Evolutionary conservation across 2,888 invertebrate species (phyloP), one percentile per base, ranked within the genome.

Genomic region (Drosophila acutilabella): DNA sequence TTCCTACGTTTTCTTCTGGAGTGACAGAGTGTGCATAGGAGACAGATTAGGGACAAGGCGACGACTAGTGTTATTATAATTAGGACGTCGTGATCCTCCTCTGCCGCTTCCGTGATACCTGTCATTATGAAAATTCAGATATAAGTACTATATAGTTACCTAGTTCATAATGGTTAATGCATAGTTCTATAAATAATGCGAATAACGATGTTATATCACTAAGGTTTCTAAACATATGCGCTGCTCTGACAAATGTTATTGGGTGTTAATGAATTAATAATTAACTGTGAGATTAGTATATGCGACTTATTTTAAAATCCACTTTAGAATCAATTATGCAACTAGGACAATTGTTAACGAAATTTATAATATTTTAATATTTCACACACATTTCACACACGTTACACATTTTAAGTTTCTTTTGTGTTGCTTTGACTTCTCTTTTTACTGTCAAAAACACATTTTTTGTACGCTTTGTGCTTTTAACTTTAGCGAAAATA

Each of bases 11-110:
- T 93, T 93, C 92, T 92, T 93, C 91, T 92, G 92, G 92, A 92
- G 92, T 92, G 93, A 92, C 91, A 93, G 81, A 93, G 92, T 92
- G 91, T 93, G 93, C 93, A 93, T 92, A 93, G 93, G 93, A 93
- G 93, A 93, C 92, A 93, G 89, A 92, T 93, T 93, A 93, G 93
- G 93, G 91, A 92, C 92, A 90, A 93, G 91, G 88, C 92, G 92
- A 91, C 92, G 93, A 91, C 90, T 89, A 92, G 91, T 90, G 91
- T 91, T 91, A 91, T 91, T 90, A 92, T 92, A 89, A 93, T 93
- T 89, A 93, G 91, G 90, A 92, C 92, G 91, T 91, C 93, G 92
- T 92, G 92, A 91, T 92, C 93, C 91, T 92, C 93, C 92, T 91
- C 91, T 88, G 92, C 92, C 85, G 91, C 92, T 91, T 92, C 92